phyloP scores from a whole-genome alignment of 2,797 vertebrate species.

The Lagocephalus sceleratus region DNA sequence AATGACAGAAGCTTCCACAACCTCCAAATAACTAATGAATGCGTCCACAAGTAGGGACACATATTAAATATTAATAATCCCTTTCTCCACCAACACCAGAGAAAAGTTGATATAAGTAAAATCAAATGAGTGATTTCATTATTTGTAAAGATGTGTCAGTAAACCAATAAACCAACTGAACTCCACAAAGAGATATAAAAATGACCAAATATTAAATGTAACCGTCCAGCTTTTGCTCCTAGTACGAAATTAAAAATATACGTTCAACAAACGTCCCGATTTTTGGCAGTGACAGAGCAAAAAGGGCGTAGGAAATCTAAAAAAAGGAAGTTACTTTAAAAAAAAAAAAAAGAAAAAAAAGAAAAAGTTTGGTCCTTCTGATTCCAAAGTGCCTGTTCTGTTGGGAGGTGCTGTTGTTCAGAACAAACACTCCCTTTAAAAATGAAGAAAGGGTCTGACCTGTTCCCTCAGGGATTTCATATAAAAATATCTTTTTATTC shows the following conservation, averaged over 20 bases:
- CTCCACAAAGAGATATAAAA: constrained; percentile 1
- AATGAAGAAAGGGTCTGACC: background rate
- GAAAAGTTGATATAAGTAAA: no score
- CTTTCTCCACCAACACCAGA: no score
- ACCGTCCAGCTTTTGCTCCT: constrained; percentile 6
- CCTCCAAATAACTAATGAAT: background rate
- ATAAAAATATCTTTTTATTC: constrained; percentile 49
- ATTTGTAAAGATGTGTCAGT: background rate
- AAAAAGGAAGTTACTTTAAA: no score
- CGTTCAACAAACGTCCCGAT: constrained; percentile 13
- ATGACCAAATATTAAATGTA: background rate
- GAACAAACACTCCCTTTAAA: background rate
- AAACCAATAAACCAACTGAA: no score
- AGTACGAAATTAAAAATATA: background rate
- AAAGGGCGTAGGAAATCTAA: constrained; percentile 32
- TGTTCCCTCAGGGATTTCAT: constrained; percentile 15
- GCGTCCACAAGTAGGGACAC: no score
- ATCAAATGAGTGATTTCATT: no score
- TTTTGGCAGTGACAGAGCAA: constrained; percentile 18
- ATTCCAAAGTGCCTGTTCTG: constrained; percentile 13
- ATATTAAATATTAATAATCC: no score
- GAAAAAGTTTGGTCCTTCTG: constrained; percentile 35
- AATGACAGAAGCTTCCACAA: background rate
- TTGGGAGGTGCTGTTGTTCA: background rate
- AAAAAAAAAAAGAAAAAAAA: background rate